A percentile compares a stretch with the other conserved stretches of the same genome.
phyloP scores from a whole-genome alignment of 2,113 vertebrate genomes.

The Poeciliopsis retropinna region DNA sequence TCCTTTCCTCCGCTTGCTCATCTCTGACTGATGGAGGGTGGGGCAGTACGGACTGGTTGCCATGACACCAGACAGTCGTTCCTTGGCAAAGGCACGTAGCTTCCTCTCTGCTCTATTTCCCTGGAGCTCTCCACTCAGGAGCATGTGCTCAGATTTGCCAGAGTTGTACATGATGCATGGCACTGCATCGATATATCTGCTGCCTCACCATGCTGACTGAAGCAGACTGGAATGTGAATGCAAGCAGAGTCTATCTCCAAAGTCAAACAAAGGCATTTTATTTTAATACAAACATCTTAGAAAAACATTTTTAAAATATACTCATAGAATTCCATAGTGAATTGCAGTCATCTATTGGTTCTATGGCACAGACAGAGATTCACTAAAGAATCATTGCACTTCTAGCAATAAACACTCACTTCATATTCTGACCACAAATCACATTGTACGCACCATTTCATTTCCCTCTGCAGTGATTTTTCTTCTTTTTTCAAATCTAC shows the following conservation, averaged over 20 bases:
- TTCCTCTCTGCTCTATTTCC: constrained; percentile 85
- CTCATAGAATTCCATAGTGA: background rate
- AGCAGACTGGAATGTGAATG: background rate
- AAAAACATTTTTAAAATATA: background rate
- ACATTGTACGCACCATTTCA: constrained; percentile 17
- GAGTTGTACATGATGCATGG: constrained; percentile 41
- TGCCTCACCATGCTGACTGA: background rate
- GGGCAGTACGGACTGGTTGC: constrained; percentile 90
- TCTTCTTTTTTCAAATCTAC: constrained; percentile 22
- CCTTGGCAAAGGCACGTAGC: constrained; percentile 88
- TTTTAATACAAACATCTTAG: constrained; percentile 25
- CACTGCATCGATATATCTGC: constrained; percentile 39
- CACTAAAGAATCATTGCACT: background rate
- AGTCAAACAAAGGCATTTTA: constrained; percentile 16
- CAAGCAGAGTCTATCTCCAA: background rate
- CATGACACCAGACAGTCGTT: constrained; percentile 93
- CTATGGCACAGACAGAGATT: background rate
- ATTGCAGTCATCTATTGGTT: background rate
- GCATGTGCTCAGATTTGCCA: constrained; percentile 39
- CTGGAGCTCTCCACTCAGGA: constrained; percentile 72
- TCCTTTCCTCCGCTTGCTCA: constrained; percentile 34
- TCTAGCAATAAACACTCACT: background rate
- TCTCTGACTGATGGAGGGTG: constrained; percentile 81
- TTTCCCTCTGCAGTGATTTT: constrained; percentile 13
- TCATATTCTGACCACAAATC: constrained; percentile 25